phyloP scores from a whole-genome alignment of 2,113 vertebrate species.

The Grantiella picta region DNA sequence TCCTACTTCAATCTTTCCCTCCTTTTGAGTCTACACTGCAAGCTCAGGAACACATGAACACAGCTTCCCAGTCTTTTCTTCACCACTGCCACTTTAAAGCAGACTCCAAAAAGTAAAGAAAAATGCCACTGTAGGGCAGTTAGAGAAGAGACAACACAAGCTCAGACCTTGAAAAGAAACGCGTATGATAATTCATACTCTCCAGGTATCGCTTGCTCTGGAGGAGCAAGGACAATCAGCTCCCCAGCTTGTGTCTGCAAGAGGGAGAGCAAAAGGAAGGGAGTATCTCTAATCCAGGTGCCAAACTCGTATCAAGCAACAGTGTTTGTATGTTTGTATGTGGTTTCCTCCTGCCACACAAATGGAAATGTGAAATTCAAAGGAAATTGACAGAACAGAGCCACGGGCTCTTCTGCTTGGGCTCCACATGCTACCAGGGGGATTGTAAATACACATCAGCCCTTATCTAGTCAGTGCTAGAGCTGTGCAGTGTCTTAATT shows the following conservation, averaged over 20 bases:
- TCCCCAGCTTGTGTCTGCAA: not conserved
- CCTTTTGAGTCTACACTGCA: not conserved
- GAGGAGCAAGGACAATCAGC: not conserved
- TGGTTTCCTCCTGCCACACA: not conserved
- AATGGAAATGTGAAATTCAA: not conserved
- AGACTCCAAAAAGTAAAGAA: not conserved
- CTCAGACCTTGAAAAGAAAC: not conserved
- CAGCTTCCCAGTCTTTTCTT: not conserved
- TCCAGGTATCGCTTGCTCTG: not conserved
- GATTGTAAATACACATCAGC: not conserved
- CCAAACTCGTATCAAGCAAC: not conserved
- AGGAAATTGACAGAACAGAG: not conserved
- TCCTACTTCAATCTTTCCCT: not conserved
- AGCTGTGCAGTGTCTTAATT: not conserved
- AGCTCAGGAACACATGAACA: not conserved
- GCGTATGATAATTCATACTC: not conserved
- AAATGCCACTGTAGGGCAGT: not conserved
- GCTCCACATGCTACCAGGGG: rapidly evolving
- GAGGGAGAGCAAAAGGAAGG: not conserved
- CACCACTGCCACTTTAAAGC: not conserved
- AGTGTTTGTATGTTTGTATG: rapidly evolving
- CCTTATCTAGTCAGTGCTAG: not conserved
- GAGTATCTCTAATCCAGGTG: not conserved
- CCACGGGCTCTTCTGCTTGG: rapidly evolving
- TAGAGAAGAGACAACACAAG: not conserved